These are phyloP conservation scores for Oreortyx pictus DNA, from an alignment of 2,797 vertebrate genomes.

Conservation along the genomic window DNA sequence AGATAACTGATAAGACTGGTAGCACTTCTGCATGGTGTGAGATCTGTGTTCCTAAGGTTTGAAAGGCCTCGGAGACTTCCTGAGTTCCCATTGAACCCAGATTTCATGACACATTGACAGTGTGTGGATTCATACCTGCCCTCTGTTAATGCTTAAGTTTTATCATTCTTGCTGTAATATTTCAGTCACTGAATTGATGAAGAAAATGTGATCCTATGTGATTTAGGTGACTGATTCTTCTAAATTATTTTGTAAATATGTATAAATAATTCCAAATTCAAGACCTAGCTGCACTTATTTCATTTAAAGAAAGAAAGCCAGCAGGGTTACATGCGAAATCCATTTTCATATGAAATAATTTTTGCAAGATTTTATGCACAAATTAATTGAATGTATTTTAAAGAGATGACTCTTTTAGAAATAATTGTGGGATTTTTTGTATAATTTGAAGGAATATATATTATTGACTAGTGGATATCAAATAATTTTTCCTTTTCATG, in stretches of 20 bases:
- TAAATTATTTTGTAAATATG: background rate
- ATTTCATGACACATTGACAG: background rate
- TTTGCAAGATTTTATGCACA: background rate
- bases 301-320: background rate
- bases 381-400: background rate
- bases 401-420: background rate
- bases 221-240: background rate
- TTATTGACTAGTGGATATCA: background rate
- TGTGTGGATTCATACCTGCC: background rate
- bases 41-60: background rate
- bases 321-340: background rate
- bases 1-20: background rate
- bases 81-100: background rate
- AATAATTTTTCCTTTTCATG: background rate
- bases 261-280: background rate
- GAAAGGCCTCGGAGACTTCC: background rate
- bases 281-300: background rate
- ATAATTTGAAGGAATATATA: background rate
- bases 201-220: rapidly evolving
- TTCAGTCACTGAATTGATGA: background rate
- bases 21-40: rapidly evolving
- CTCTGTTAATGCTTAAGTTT: background rate
- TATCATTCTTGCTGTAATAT: background rate
- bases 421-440: background rate
- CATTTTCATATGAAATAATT: background rate